Conservation (phyloP, 2,888 invertebrate genomes). For the Polylopha cassiicola region DNA sequence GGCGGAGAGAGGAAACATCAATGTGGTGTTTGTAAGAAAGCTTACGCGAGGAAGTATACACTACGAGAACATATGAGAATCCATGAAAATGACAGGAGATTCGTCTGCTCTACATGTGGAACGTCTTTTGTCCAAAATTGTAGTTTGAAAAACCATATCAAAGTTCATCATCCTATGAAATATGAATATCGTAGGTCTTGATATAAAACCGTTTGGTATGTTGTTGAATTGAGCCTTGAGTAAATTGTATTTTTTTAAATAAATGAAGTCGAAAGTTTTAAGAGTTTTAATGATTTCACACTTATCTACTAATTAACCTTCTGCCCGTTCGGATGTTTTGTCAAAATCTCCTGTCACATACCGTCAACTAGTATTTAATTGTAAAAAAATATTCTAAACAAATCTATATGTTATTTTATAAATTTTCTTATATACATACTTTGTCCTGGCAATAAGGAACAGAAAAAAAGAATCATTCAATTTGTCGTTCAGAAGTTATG, state of each 20-base stretch:
- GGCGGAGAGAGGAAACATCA: constrained; percentile 70
- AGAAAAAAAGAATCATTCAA: too few relatives aligned
- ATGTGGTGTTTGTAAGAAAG: constrained; percentile 69
- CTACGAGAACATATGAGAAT: constrained; percentile 65
- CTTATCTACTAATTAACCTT: too few relatives aligned
- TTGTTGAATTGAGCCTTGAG: not conserved
- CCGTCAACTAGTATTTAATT: too few relatives aligned
- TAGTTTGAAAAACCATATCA: constrained; percentile 59
- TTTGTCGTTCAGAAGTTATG: too few relatives aligned
- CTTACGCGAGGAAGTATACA: constrained; percentile 66
- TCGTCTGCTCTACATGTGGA: constrained; percentile 55
- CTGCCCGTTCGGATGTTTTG: too few relatives aligned
- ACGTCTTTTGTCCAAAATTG: constrained; percentile 61
- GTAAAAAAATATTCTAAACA: too few relatives aligned
- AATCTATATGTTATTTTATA: too few relatives aligned
- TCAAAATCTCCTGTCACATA: too few relatives aligned
- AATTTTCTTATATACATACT: too few relatives aligned
- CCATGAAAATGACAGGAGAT: constrained; percentile 61
- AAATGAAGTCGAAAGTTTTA: too few relatives aligned
- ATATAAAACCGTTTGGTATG: not conserved
- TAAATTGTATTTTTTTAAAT: not conserved
- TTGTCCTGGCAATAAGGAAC: too few relatives aligned
- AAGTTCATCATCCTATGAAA: constrained; percentile 51
- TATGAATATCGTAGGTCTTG: constrained; percentile 16
- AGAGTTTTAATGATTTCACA: too few relatives aligned